Evolutionary conservation across 2,888 invertebrate species (phyloP).

Genomic region (Leptinotarsa peninsularis): DNA sequence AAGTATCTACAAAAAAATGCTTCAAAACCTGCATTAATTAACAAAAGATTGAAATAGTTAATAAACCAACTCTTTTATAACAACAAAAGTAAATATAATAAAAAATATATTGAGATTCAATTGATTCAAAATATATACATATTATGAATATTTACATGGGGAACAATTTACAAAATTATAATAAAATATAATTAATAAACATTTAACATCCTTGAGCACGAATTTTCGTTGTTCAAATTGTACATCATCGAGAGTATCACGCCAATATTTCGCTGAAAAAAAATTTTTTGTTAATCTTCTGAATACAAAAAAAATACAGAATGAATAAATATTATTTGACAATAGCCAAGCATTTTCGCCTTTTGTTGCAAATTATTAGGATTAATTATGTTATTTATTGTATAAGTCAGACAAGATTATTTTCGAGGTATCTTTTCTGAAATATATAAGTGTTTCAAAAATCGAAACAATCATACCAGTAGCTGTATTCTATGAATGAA

Average conservation of each 20-base stretch:
- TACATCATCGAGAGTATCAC: constrained; percentile 31
- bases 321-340: constrained; percentile 1
- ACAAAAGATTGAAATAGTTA: constrained; percentile 40
- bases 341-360: neutral
- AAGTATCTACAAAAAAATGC: neutral
- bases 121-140: constrained; percentile 43
- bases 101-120: constrained; percentile 45
- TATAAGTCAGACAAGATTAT: too few relatives aligned
- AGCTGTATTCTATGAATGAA: too few relatives aligned
- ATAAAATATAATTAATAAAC: constrained; percentile 41
- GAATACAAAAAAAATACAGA: constrained; percentile 3
- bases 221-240: constrained; percentile 40
- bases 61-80: constrained; percentile 30
- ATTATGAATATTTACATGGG: constrained; percentile 40
- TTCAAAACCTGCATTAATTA: constrained; percentile 21
- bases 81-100: constrained; percentile 28
- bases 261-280: constrained; percentile 51
- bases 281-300: constrained; percentile 24
- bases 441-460: too few relatives aligned
- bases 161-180: constrained; percentile 44
- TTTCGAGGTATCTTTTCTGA: too few relatives aligned
- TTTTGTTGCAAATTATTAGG: too few relatives aligned
- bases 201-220: constrained; percentile 35
- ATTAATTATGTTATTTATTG: too few relatives aligned
- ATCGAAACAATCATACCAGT: too few relatives aligned